Percentiles rank a stretch among this genome's conserved stretches.
phyloP scores from a whole-genome alignment of 2,113 vertebrate species.

The Pandion haliaetus region DNA sequence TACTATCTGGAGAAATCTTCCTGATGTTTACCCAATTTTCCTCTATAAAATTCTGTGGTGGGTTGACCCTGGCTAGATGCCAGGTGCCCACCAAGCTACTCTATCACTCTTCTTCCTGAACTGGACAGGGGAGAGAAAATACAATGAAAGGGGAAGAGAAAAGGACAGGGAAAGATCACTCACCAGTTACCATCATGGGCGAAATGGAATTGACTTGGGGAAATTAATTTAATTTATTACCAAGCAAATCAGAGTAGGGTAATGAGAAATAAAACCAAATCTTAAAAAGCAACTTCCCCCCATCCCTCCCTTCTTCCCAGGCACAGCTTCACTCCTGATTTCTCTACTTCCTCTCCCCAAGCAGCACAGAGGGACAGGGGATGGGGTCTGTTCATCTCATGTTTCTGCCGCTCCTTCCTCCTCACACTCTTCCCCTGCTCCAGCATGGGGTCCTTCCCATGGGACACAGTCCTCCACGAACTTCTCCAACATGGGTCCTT shows the following conservation, averaged over 20 bases:
- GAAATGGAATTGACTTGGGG: not conserved
- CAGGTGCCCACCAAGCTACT: not conserved
- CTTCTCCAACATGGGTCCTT: not conserved
- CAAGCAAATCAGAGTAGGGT: not conserved
- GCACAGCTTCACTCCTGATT: not conserved
- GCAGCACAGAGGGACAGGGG: fast-evolving
- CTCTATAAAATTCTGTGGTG: not conserved
- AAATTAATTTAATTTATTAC: not conserved
- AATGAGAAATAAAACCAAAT: not conserved
- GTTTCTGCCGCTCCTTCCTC: too few relatives aligned
- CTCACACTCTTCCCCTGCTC: too few relatives aligned
- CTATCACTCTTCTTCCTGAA: not conserved
- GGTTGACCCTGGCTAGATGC: not conserved
- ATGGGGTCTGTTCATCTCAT: not conserved
- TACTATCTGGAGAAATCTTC: not conserved
- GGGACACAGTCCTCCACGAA: not conserved
- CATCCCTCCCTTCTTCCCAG: not conserved
- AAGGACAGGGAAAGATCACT: not conserved
- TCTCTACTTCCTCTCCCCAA: not conserved
- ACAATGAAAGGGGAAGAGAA: too few relatives aligned
- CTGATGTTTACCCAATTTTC: not conserved
- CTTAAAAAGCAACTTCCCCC: not conserved
- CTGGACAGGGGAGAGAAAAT: not conserved
- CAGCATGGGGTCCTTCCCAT: not conserved
- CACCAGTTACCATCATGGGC: fast-evolving